phyloP scores from a whole-genome alignment of 2,113 vertebrate genomes.

The Patagioenas fasciata region DNA sequence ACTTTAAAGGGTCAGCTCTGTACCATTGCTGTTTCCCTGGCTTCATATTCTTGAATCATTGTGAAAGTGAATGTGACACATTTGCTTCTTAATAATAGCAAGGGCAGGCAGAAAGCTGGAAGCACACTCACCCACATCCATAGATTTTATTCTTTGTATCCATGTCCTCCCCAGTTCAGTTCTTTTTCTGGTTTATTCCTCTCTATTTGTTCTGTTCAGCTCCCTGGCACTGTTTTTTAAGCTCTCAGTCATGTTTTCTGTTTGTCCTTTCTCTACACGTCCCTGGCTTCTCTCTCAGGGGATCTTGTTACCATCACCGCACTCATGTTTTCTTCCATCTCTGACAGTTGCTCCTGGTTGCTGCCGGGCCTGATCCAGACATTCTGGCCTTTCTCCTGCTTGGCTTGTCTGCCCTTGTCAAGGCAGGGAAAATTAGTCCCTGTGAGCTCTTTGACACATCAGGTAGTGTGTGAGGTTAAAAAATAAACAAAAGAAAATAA shows the following conservation, averaged over 20 bases:
- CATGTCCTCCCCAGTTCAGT: neutral
- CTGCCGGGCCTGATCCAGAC: neutral
- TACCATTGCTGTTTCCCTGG: neutral
- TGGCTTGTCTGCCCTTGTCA: neutral
- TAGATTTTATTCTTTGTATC: neutral
- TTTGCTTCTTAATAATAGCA: neutral
- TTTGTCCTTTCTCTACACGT: neutral
- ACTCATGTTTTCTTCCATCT: neutral
- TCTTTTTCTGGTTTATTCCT: neutral
- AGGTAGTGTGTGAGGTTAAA: neutral
- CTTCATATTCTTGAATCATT: neutral
- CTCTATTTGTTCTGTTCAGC: neutral
- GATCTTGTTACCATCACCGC: neutral
- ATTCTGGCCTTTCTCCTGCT: neutral
- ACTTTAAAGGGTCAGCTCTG: neutral
- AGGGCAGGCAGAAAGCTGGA: neutral
- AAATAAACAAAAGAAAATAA: conserved; percentile 39
- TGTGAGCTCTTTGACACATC: neutral
- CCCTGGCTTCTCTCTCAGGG: neutral
- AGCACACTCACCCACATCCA: neutral
- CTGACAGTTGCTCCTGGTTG: neutral
- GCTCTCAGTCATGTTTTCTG: neutral
- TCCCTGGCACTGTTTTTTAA: neutral
- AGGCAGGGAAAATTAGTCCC: neutral
- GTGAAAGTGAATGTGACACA: neutral